Evolutionary conservation across 2,797 vertebrate genomes (phyloP).

Genomic region (Gymnoscopelus microlampas): DNA sequence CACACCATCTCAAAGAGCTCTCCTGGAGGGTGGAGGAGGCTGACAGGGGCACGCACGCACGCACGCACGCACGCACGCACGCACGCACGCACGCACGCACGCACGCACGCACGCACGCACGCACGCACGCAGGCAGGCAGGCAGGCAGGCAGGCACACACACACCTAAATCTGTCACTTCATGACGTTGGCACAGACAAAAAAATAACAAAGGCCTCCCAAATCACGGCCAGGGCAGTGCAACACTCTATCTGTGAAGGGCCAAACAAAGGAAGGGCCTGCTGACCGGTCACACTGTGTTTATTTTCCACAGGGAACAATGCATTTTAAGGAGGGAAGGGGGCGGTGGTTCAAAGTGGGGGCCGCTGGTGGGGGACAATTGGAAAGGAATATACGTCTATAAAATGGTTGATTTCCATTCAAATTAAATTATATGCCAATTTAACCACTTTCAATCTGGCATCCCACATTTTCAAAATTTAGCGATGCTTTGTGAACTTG

Average conservation of each 20-base stretch:
- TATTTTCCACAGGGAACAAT: slow-evolving; percentile 73
- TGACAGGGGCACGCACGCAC: slow-evolving; percentile 55
- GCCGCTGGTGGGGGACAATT: slow-evolving; percentile 50
- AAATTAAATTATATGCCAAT: too few species aligned
- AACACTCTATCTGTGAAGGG: slow-evolving; percentile 65
- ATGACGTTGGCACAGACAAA: slow-evolving; percentile 63
- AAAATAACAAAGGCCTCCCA: slow-evolving; percentile 63
- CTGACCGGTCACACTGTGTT: slow-evolving; percentile 63
- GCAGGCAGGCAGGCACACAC: slow-evolving; percentile 19
- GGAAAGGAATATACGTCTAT: slow-evolving; percentile 8
- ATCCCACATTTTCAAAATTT: too few species aligned
- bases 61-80: neutral
- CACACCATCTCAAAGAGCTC: too few species aligned
- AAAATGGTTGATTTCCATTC: too few species aligned
- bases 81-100: neutral
- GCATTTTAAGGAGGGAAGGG: slow-evolving; percentile 38
- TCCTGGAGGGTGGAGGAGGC: slow-evolving; percentile 54
- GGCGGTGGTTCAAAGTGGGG: neutral
- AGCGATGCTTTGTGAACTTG: too few species aligned
- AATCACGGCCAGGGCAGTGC: slow-evolving; percentile 38
- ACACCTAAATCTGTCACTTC: slow-evolving; percentile 69
- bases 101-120: slow-evolving; percentile 1
- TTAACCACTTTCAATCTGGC: too few species aligned
- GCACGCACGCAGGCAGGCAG: too few species aligned
- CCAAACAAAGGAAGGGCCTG: slow-evolving; percentile 70